phyloP scores from a whole-genome alignment of 2,888 invertebrate species.

The Amblyteles armatorius region DNA sequence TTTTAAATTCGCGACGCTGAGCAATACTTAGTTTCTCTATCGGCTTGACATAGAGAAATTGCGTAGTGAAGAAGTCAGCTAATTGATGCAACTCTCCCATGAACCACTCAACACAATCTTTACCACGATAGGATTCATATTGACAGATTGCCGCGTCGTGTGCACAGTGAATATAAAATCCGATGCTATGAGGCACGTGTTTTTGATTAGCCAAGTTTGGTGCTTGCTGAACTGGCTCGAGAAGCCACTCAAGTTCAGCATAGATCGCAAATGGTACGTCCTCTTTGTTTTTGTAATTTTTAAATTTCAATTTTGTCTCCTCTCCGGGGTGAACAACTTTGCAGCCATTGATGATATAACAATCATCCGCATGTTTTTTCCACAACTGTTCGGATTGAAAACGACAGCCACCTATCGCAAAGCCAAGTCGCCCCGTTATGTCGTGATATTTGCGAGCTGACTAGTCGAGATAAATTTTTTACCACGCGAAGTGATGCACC shows the following conservation, averaged over 20 bases:
- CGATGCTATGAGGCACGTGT: conserved; percentile 36
- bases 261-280: conserved; percentile 40
- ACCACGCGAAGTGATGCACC: conserved; percentile 29
- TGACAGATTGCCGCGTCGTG: conserved; percentile 21
- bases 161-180: conserved; percentile 24
- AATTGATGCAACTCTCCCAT: not conserved
- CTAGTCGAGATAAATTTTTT: not conserved
- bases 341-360: no score
- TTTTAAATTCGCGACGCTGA: not conserved
- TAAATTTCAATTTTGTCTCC: no score
- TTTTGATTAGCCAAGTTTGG: not conserved
- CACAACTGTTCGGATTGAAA: no score
- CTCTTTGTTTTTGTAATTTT: no score
- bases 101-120: not conserved
- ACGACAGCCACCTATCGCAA: no score
- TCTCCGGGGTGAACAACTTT: no score
- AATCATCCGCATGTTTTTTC: no score
- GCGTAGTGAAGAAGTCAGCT: not conserved
- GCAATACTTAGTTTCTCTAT: not conserved
- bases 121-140: conserved; percentile 27
- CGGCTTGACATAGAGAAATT: not conserved
- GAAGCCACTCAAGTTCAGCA: conserved; percentile 48
- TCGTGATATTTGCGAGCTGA: not conserved
- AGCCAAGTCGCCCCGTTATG: no score
- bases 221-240: conserved; percentile 3